Conservation (phyloP, 23 tunicate genomes). For the Clavelina lepadiformis region DNA sequence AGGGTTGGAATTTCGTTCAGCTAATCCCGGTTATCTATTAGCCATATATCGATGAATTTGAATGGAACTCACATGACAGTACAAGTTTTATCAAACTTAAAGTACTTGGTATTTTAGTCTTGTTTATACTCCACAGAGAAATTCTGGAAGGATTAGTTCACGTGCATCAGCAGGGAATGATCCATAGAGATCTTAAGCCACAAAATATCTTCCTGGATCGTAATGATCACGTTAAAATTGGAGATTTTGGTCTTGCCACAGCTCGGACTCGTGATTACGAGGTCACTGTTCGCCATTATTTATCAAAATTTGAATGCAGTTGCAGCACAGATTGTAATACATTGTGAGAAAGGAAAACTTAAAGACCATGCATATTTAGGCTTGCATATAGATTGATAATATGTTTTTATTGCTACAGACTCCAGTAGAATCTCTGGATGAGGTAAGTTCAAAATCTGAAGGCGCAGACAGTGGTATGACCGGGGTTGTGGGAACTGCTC, state of each 20-base stretch:
- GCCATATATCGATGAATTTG: not conserved
- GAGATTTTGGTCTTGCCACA: constrained; percentile 92
- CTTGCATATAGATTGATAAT: too few species aligned
- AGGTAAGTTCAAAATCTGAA: constrained; percentile 57
- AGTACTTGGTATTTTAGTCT: too few species aligned
- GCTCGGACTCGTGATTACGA: too few species aligned
- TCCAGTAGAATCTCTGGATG: constrained; percentile 7
- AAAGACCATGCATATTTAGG: not conserved
- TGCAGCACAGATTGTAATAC: not conserved
- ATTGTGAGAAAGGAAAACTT: not conserved
- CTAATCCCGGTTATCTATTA: not conserved
- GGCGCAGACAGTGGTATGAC: constrained; percentile 61
- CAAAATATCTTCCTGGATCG: constrained; percentile 90
- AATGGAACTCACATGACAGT: too few species aligned
- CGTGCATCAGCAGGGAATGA: constrained; percentile 86
- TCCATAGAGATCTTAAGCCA: constrained; percentile 88
- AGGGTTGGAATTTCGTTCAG: not conserved
- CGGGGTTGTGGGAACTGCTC: constrained; percentile 71
- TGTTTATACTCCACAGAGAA: too few species aligned
- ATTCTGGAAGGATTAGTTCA: constrained; percentile 72
- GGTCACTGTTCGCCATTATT: not conserved
- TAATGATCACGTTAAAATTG: constrained; percentile 85
- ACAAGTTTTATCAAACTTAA: too few species aligned
- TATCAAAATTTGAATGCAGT: not conserved
- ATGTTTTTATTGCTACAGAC: too few species aligned